Evolutionary conservation across 2,113 vertebrate genomes (phyloP).

Genomic region (Ploceus nigricollis): DNA sequence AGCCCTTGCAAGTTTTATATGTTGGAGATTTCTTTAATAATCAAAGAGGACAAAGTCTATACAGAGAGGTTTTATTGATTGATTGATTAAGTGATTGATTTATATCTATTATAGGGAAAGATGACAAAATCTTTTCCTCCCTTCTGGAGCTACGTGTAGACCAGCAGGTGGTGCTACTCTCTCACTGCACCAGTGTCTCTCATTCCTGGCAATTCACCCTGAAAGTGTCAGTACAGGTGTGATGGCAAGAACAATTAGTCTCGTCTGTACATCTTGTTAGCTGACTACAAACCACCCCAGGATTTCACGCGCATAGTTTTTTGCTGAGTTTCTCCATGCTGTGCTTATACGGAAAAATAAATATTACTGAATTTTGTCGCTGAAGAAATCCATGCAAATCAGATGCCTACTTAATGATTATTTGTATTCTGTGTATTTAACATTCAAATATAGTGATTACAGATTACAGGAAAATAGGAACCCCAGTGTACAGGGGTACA

Average conservation of each 20-base stretch:
- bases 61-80: background rate
- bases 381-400: background rate
- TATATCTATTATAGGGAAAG: rapidly evolving
- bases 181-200: background rate
- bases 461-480: background rate
- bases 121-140: background rate
- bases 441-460: background rate
- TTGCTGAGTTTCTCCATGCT: background rate
- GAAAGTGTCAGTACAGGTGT: rapidly evolving
- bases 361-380: background rate
- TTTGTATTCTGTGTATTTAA: background rate
- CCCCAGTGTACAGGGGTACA: background rate
- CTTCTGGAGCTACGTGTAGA: background rate
- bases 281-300: background rate
- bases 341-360: background rate
- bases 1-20: background rate
- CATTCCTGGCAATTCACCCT: rapidly evolving
- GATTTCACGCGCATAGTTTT: background rate
- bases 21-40: background rate
- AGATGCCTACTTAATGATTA: background rate
- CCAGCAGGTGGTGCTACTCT: conserved; percentile 11
- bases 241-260: background rate
- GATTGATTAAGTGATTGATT: no score
- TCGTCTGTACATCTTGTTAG: background rate
- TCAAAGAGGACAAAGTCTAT: background rate